phyloP scores from a whole-genome alignment of 37 sponge, comb jelly and placozoan species.

The Ianthella basta region DNA sequence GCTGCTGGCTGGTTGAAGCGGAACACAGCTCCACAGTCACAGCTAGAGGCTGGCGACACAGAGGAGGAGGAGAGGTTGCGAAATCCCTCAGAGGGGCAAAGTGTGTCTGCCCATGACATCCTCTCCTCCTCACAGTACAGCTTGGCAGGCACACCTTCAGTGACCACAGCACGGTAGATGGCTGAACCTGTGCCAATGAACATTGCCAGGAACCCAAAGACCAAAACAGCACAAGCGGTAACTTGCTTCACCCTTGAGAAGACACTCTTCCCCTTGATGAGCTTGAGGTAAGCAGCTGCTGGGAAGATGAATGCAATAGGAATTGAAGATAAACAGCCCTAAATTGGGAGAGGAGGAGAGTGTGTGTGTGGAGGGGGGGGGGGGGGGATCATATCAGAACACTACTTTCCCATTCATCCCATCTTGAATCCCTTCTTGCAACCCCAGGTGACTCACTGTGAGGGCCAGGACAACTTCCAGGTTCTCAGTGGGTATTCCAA shows the following conservation, averaged over 20 bases:
- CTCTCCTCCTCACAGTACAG: background rate
- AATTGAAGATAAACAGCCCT: slow-evolving; percentile 73
- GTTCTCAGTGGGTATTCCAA: slow-evolving; percentile 57
- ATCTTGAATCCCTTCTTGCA: background rate
- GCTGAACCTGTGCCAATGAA: slow-evolving; percentile 66
- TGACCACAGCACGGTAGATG: slow-evolving; percentile 32
- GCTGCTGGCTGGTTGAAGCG: too few relatives aligned
- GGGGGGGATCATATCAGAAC: background rate
- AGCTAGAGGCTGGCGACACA: background rate
- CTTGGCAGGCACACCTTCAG: background rate
- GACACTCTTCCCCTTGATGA: slow-evolving; percentile 40
- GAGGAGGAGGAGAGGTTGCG: background rate
- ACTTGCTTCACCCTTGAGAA: slow-evolving; percentile 7
- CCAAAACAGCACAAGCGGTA: slow-evolving; percentile 29
- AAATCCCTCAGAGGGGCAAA: background rate
- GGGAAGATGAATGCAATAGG: slow-evolving; percentile 80
- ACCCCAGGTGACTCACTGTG: slow-evolving; percentile 36
- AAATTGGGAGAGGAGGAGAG: background rate
- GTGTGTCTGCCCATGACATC: background rate
- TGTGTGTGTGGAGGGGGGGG: background rate
- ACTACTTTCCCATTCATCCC: background rate
- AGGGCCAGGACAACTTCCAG: slow-evolving; percentile 64
- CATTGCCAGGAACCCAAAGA: slow-evolving; percentile 68
- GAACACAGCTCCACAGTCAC: slow-evolving; percentile 22
- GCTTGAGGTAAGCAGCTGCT: slow-evolving; percentile 58